Evolutionary conservation across 2,888 invertebrate species (phyloP).

Genomic region (Cheilosia variabilis): DNA sequence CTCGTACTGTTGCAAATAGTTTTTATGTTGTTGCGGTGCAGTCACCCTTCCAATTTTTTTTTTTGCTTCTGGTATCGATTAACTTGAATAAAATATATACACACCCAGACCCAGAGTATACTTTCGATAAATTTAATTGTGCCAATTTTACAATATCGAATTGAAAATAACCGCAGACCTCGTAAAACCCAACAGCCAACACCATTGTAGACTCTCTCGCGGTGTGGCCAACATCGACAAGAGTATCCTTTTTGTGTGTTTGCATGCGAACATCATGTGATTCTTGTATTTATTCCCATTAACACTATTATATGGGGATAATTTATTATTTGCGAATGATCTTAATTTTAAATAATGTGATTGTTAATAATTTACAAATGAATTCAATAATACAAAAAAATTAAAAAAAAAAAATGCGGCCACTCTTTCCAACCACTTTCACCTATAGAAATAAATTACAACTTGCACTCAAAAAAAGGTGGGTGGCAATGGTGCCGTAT

Average conservation of each 20-base stretch:
- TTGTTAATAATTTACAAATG: constrained; percentile 66
- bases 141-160: constrained; percentile 64
- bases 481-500: neutral
- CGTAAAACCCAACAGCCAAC: constrained; percentile 26
- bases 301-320: constrained; percentile 47
- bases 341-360: constrained; percentile 71
- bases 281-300: constrained; percentile 40
- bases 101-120: constrained; percentile 11
- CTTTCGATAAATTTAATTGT: constrained; percentile 67
- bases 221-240: neutral
- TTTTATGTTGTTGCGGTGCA: neutral
- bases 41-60: neutral
- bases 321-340: constrained; percentile 68
- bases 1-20: neutral
- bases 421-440: constrained; percentile 12
- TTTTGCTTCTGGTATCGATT: constrained; percentile 4
- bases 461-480: neutral
- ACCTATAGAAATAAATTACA: constrained; percentile 18
- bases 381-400: constrained; percentile 38
- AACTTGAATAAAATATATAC: constrained; percentile 54
- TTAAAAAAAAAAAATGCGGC: constrained; percentile 9
- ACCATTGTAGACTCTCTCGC: neutral
- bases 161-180: constrained; percentile 69
- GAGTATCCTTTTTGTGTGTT: constrained; percentile 5
- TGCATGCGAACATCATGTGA: neutral